Conservation (phyloP, 2,888 invertebrate genomes). For the Cerastis leucographa region DNA sequence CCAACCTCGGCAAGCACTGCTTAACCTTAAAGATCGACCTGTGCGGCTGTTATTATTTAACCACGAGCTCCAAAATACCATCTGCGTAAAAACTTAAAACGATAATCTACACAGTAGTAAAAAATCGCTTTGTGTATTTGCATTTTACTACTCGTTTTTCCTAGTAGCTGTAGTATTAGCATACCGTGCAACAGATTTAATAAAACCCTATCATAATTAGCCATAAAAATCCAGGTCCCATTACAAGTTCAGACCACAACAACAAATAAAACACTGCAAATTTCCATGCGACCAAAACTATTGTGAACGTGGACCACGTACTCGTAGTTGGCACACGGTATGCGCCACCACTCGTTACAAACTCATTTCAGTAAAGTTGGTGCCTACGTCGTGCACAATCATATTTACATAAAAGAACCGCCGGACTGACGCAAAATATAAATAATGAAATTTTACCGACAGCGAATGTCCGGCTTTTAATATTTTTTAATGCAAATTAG, state of each 20-base stretch:
- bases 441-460: slow-evolving; percentile 69
- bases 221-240: background rate
- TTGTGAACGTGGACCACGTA: slow-evolving; percentile 58
- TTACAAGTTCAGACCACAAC: slow-evolving; percentile 44
- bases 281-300: slow-evolving; percentile 53
- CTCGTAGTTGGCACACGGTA: slow-evolving; percentile 66
- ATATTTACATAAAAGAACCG: slow-evolving; percentile 75
- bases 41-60: no score
- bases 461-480: slow-evolving; percentile 56
- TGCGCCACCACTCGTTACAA: slow-evolving; percentile 74
- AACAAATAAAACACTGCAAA: slow-evolving; percentile 46
- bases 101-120: background rate
- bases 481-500: slow-evolving; percentile 62
- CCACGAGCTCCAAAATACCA: no score
- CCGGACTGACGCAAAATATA: slow-evolving; percentile 70
- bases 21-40: no score
- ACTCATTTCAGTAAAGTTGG: slow-evolving; percentile 76
- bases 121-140: background rate
- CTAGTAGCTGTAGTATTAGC: background rate
- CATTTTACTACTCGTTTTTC: background rate
- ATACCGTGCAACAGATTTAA: background rate
- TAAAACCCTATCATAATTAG: background rate
- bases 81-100: background rate
- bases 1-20: no score
- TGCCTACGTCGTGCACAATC: slow-evolving; percentile 73